These are phyloP conservation scores for Coregonus ussuriensis DNA, from an alignment of 2,797 vertebrate species.

Conservation along the genomic window DNA sequence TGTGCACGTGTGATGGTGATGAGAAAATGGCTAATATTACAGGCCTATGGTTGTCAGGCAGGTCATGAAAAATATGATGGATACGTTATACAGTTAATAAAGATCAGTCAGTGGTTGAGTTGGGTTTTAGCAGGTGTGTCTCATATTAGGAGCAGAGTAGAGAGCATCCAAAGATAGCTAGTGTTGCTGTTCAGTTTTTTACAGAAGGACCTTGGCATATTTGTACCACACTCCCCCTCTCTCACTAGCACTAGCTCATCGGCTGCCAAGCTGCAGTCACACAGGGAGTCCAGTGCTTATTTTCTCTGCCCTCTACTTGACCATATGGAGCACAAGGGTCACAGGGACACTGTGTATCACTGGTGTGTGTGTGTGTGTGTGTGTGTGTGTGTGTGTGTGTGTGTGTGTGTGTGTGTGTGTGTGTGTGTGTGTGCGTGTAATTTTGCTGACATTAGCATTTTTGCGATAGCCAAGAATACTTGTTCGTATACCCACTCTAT, in stretches of 20 bases:
- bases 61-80: neutral
- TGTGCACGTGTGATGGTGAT: neutral
- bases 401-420: too few species aligned
- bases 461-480: slow-evolving; percentile 46
- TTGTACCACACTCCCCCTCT: slow-evolving; percentile 31
- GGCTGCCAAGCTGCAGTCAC: slow-evolving; percentile 68
- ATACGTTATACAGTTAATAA: neutral
- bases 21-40: neutral
- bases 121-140: neutral
- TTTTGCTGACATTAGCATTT: slow-evolving; percentile 68
- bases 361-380: slow-evolving; percentile 51
- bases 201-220: slow-evolving; percentile 38
- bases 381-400: too few species aligned
- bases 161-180: neutral
- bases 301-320: slow-evolving; percentile 67
- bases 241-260: slow-evolving; percentile 55
- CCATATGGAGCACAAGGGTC: slow-evolving; percentile 73
- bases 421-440: slow-evolving; percentile 25
- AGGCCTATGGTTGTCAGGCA: neutral
- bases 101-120: neutral
- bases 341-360: slow-evolving; percentile 67
- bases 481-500: slow-evolving; percentile 56
- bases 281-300: slow-evolving; percentile 69
- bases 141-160: neutral
- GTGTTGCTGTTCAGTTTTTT: slow-evolving; percentile 33